These are phyloP conservation scores for Tolypeutes matacus DNA, from an alignment of 2,797 vertebrate genomes.

Conservation along the genomic window DNA sequence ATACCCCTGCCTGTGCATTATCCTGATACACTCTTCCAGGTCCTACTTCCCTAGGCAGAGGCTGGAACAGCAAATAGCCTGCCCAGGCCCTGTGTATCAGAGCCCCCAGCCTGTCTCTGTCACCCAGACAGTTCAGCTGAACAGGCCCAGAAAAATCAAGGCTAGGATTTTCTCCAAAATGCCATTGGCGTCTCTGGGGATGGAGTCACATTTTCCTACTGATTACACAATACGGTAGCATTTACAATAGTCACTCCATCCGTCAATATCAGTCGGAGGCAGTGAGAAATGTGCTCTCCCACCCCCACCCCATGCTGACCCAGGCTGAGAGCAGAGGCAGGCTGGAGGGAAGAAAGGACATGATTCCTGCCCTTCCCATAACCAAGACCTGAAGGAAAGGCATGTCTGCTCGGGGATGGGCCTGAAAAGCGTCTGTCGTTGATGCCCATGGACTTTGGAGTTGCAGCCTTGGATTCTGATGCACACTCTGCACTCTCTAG, in stretches of 20 bases:
- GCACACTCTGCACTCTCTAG: background rate
- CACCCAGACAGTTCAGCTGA: constrained; percentile 80
- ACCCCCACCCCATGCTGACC: constrained; percentile 49
- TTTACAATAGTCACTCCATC: constrained; percentile 83
- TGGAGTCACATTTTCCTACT: constrained; percentile 84
- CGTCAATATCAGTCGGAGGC: constrained; percentile 79
- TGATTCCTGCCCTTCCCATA: constrained; percentile 37
- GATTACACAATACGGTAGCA: constrained; percentile 83
- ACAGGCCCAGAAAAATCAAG: constrained; percentile 77
- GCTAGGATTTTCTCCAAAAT: constrained; percentile 84
- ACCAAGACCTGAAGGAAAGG: background rate
- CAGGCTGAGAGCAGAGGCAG: constrained; percentile 56
- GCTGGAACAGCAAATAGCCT: background rate
- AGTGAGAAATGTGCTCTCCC: constrained; percentile 26
- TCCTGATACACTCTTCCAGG: background rate
- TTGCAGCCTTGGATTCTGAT: background rate
- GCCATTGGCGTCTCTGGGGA: constrained; percentile 82
- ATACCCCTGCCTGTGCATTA: background rate
- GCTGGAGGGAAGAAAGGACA: background rate
- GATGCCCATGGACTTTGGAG: background rate
- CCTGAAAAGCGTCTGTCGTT: background rate
- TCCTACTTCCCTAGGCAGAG: background rate
- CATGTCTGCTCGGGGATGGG: background rate
- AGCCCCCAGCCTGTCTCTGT: constrained; percentile 65
- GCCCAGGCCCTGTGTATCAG: background rate